Conservation (phyloP, 1,140 invertebrate species). For the Zaprionus vittiger region DNA sequence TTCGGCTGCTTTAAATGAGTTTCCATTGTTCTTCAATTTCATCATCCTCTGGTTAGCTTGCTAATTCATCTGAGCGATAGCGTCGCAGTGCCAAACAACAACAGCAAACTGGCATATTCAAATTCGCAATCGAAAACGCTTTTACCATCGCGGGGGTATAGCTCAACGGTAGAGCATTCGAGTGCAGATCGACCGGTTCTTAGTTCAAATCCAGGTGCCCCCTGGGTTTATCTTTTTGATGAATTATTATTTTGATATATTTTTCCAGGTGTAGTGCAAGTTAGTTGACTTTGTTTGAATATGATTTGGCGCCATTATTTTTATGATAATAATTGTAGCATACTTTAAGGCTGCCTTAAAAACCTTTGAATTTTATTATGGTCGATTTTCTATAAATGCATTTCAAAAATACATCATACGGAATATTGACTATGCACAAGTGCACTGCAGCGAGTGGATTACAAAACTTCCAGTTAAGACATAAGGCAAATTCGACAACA, state of each 20-base stretch:
- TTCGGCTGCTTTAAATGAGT: too few relatives aligned
- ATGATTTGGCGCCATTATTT: background rate
- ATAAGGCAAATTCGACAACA: too few relatives aligned
- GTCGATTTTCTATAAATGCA: too few relatives aligned
- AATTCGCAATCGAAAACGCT: background rate
- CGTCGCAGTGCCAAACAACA: background rate
- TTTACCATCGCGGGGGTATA: background rate
- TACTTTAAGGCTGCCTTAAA: slow-evolving; percentile 25
- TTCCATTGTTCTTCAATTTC: too few relatives aligned
- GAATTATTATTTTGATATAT: background rate
- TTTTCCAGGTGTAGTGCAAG: too few relatives aligned
- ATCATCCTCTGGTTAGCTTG: background rate
- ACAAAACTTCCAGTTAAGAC: too few relatives aligned
- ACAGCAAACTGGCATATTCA: background rate
- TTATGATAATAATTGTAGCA: background rate
- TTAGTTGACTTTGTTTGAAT: background rate
- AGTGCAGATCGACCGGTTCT: background rate
- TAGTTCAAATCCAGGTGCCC: background rate
- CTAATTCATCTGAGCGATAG: background rate
- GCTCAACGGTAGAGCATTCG: background rate
- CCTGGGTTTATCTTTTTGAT: background rate
- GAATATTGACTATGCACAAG: background rate
- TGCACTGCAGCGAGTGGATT: too few relatives aligned
- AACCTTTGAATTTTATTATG: background rate
- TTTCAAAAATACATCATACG: background rate